phyloP scores from a whole-genome alignment of 2,888 invertebrate species.

The Myathropa florea region DNA sequence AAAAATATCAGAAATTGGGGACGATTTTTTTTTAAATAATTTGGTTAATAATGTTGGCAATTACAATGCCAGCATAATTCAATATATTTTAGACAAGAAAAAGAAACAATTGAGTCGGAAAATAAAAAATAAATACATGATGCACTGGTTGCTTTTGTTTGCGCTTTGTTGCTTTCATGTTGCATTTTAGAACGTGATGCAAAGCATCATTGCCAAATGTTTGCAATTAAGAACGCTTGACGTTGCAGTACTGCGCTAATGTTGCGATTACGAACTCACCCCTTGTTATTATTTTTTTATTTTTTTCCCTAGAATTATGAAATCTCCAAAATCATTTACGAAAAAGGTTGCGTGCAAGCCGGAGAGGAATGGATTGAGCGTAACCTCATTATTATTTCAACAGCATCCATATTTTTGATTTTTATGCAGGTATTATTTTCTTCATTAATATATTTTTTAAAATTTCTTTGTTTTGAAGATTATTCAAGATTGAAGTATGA shows the following conservation, averaged over 20 bases:
- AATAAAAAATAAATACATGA: too few species aligned
- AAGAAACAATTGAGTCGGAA: too few species aligned
- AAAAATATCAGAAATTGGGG: too few species aligned
- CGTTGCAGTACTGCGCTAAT: too few species aligned
- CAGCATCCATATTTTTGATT: constrained; percentile 92
- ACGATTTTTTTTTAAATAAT: too few species aligned
- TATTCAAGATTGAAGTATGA: background rate
- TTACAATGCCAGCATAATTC: too few species aligned
- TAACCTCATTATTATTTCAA: constrained; percentile 95
- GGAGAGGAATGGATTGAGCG: constrained; percentile 97
- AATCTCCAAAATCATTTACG: constrained; percentile 91
- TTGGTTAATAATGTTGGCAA: too few species aligned
- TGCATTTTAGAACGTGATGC: too few species aligned
- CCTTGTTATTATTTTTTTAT: constrained; percentile 74
- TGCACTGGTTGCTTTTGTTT: constrained; percentile 21
- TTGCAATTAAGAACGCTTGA: too few species aligned
- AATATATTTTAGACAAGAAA: too few species aligned
- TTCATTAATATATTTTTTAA: constrained; percentile 78
- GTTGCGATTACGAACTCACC: constrained; percentile 54
- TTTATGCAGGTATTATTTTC: constrained; percentile 92
- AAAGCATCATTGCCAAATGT: too few species aligned
- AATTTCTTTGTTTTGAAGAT: background rate
- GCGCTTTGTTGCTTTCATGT: constrained; percentile 74
- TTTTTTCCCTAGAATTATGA: constrained; percentile 85
- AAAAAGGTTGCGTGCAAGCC: constrained; percentile 96